Percentiles rank a stretch among this genome's conserved stretches.
phyloP scores from a whole-genome alignment of 2,888 invertebrate genomes.

The Tipula confusa region DNA sequence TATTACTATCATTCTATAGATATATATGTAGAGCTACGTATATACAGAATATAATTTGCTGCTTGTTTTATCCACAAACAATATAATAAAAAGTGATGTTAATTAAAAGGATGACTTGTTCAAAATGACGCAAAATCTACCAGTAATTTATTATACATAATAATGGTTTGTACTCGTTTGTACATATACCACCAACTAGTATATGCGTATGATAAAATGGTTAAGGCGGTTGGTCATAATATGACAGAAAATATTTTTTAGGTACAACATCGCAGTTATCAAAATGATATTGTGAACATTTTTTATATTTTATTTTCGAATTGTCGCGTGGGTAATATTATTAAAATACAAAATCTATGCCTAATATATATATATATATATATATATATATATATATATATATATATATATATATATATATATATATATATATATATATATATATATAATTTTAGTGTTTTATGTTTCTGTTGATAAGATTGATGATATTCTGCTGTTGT shows the following conservation, averaged over 20 bases:
- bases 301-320: not conserved
- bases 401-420: not conserved
- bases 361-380: not conserved
- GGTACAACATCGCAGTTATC: not conserved
- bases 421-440: not conserved
- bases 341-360: too few relatives aligned
- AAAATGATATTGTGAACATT: not conserved
- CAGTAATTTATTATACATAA: not conserved
- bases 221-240: not conserved
- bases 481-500: not conserved
- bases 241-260: not conserved
- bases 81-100: not conserved
- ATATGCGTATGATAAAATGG: not conserved
- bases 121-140: not conserved
- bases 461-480: not conserved
- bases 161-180: not conserved
- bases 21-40: too few relatives aligned
- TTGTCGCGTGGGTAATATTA: not conserved
- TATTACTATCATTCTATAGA: too few relatives aligned
- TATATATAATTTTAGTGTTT: not conserved
- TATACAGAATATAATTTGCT: too few relatives aligned
- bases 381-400: not conserved
- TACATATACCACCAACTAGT: not conserved
- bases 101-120: not conserved
- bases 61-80: not conserved